Conservation (phyloP, 2,113 vertebrate genomes). For the Diglossa brunneiventris region DNA sequence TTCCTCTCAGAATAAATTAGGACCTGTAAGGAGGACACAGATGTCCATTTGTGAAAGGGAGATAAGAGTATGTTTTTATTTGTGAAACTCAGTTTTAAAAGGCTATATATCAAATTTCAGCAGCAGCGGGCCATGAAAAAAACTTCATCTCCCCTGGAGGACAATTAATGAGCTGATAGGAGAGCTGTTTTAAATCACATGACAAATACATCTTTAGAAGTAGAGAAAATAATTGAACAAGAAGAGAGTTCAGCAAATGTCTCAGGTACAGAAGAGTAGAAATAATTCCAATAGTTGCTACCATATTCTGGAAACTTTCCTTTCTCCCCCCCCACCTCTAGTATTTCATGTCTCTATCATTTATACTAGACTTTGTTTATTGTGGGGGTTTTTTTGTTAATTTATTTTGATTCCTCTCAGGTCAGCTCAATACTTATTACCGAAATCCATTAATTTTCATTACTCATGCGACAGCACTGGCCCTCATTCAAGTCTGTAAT, state of each 20-base stretch:
- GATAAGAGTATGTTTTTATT: fast-evolving
- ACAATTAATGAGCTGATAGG: neutral
- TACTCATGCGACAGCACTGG: neutral
- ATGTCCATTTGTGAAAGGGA: neutral
- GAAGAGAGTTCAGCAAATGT: neutral
- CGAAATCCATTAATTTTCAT: neutral
- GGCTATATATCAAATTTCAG: neutral
- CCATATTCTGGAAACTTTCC: neutral
- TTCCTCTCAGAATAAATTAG: neutral
- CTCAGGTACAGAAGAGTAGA: neutral
- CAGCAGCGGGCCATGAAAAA: neutral
- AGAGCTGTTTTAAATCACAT: neutral
- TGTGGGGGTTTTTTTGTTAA: fast-evolving
- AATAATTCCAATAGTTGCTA: neutral
- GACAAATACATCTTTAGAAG: neutral
- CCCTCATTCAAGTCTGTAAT: neutral
- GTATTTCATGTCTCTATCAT: neutral
- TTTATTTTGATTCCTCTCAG: neutral
- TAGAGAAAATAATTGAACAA: neutral
- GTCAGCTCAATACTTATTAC: neutral
- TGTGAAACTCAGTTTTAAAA: neutral
- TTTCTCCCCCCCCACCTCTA: fast-evolving
- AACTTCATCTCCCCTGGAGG: neutral
- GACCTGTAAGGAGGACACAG: neutral
- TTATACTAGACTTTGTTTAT: neutral